phyloP scores from a whole-genome alignment of 2,888 invertebrate genomes.

The Himalopsyche kuldschensis region DNA sequence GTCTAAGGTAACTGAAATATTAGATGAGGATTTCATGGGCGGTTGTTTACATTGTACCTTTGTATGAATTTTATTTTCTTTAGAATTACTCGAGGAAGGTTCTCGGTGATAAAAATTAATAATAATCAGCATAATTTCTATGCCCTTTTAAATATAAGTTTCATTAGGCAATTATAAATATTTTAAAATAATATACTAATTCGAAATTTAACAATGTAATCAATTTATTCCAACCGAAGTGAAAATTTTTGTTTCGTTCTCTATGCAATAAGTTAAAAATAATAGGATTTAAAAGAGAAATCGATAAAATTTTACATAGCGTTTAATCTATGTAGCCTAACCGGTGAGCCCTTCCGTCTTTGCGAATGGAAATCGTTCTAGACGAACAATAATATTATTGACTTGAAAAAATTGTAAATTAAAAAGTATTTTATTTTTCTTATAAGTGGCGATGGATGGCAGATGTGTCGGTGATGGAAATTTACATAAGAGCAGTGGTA shows the following conservation, averaged over 20 bases:
- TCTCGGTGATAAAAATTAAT: background rate
- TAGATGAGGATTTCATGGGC: background rate
- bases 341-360: background rate
- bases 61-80: background rate
- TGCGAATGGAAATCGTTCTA: background rate
- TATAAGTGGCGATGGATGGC: background rate
- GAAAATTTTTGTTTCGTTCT: background rate
- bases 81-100: background rate
- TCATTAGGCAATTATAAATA: background rate
- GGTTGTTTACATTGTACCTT: background rate
- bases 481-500: background rate
- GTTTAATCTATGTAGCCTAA: constrained; percentile 3
- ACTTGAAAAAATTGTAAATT: background rate
- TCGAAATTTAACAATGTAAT: background rate
- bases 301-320: background rate
- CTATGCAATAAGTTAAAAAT: background rate
- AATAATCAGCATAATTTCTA: background rate
- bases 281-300: background rate
- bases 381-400: background rate
- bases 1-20: background rate
- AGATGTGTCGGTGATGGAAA: background rate
- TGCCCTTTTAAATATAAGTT: background rate
- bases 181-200: background rate
- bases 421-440: background rate
- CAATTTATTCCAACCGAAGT: background rate